phyloP scores from a whole-genome alignment of 2,888 invertebrate genomes.

The Drosophila nr. perissopoda region DNA sequence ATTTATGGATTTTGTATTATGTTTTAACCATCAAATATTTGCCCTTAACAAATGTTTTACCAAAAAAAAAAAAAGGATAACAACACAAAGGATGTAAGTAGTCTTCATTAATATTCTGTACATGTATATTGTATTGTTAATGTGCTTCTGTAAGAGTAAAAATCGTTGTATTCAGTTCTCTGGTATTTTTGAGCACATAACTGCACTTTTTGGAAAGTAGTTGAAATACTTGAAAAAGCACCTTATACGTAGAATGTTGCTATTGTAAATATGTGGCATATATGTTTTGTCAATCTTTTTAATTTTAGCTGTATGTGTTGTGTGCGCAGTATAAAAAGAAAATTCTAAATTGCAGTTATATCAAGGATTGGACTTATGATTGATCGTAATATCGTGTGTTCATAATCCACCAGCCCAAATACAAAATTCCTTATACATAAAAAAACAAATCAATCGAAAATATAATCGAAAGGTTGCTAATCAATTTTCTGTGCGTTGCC shows the following conservation, averaged over 20 bases:
- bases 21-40: slow-evolving; percentile 66
- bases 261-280: slow-evolving; percentile 18
- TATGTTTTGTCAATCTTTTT: slow-evolving; percentile 26
- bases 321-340: slow-evolving; percentile 28
- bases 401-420: slow-evolving; percentile 33
- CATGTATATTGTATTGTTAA: slow-evolving; percentile 20
- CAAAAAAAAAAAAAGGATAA: slow-evolving; percentile 74
- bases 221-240: slow-evolving; percentile 6
- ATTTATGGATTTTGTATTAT: slow-evolving; percentile 66
- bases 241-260: slow-evolving; percentile 9
- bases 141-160: slow-evolving; percentile 23
- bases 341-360: slow-evolving; percentile 63
- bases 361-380: slow-evolving; percentile 39
- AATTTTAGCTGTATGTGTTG: slow-evolving; percentile 35
- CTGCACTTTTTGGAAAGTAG: slow-evolving; percentile 33
- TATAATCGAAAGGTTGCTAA: slow-evolving; percentile 51
- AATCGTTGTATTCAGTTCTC: slow-evolving; percentile 17
- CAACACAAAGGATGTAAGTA: slow-evolving; percentile 84
- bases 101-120: slow-evolving; percentile 48
- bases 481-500: slow-evolving; percentile 75
- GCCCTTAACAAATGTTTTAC: slow-evolving; percentile 45
- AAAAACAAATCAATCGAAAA: slow-evolving; percentile 12
- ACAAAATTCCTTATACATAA: slow-evolving; percentile 24
- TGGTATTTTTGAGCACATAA: slow-evolving; percentile 39
- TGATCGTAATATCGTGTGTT: slow-evolving; percentile 32